Percentiles rank a stretch among this genome's conserved stretches.
Conservation (phyloP, 2,797 vertebrate genomes). For the Lophura swinhoii region DNA sequence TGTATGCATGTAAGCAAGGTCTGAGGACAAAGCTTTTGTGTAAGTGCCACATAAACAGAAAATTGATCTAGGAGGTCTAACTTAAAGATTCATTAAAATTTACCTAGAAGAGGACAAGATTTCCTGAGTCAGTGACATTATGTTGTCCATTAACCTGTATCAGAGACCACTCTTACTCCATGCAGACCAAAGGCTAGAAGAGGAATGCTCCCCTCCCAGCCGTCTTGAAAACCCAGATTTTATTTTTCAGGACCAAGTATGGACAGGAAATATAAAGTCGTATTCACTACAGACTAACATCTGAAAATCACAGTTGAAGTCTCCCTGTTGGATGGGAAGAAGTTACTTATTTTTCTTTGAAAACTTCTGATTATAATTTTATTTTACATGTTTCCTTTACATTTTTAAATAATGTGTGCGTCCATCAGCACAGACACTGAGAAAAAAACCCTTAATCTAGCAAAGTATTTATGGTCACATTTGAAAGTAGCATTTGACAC, state of each 20-base stretch:
- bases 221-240: background rate
- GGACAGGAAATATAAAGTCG: background rate
- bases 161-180: background rate
- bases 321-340: background rate
- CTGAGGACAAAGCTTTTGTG: background rate
- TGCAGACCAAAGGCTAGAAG: background rate
- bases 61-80: background rate
- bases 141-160: background rate
- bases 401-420: background rate
- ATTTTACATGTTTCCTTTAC: background rate
- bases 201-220: background rate
- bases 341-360: background rate
- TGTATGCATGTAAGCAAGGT: rapidly evolving
- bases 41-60: background rate
- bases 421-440: background rate
- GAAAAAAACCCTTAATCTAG: background rate
- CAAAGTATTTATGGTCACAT: background rate
- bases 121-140: background rate
- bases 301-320: background rate
- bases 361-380: background rate
- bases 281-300: background rate
- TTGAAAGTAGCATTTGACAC: background rate
- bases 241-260: background rate
- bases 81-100: background rate
- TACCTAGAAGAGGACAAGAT: background rate